Evolutionary conservation across 2,888 invertebrate species (phyloP), one percentile per base, ranked within the genome.

Genomic region (Epirrhoe alternata): DNA sequence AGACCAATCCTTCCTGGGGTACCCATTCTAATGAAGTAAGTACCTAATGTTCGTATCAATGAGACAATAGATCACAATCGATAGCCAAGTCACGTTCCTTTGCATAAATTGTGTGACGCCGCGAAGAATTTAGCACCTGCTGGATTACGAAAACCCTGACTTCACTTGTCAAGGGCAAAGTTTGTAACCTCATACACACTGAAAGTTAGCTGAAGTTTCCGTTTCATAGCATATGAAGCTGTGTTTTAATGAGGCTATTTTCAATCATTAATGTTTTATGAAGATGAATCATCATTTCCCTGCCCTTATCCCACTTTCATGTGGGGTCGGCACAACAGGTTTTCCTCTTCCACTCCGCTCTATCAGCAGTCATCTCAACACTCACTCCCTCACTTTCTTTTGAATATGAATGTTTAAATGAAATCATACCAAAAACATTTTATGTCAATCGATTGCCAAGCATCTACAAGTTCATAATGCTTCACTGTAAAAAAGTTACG

Each of bases 91-190:
- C 89, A 88, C 89, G 89, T 89, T 76, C 62, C 71, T 81, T 87
- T 86, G 83, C 86, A 86, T 86, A 80, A 84, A 86, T 81, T 82
- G 80, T 85, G 86, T 86, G 85, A 84, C 86, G 83, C 72, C 77
- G 59, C 49, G 49, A 38, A 38, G 50, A 51, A 38, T 73, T 75
- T 77, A 55, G 73, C 72, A 73, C 69, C 69, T 8, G 57, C 33
- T 69, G 75, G 60, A 80, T 86, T 85, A 79, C 86, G 81, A 81
- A 79, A 82, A 81, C 74, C 70, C 67, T 62, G 61, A 65, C 73
- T 72, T 71, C 61, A 56, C 57, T 57, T 58, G 72, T 70, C 81
- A 80, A 82, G 83, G 83, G 76, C 75, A 70, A 50, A 52, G 61
- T 31, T 55, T 16, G 8, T 42, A 45, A 50, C 50, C 50, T 38